Conservation (phyloP, 2,797 vertebrate species). For the Trichosurus vulpecula region DNA sequence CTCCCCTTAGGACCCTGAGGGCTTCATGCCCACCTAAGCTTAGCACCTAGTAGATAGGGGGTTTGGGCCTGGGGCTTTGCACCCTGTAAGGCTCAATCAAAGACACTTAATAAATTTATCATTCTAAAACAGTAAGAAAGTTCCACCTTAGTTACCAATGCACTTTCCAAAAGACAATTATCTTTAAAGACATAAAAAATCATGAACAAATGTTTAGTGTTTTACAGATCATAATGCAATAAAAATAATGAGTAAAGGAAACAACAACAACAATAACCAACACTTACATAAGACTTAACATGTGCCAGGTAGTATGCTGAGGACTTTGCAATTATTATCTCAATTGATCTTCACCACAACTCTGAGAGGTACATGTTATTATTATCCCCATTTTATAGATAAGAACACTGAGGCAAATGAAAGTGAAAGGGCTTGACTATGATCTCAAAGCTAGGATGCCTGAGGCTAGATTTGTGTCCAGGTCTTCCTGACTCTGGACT, state of each 20-base stretch:
- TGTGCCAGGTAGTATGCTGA: background rate
- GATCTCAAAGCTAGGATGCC: background rate
- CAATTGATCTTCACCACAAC: background rate
- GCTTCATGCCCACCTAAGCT: no score
- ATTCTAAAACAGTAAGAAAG: no score
- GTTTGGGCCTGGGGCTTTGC: no score
- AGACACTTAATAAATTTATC: no score
- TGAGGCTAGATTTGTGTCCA: background rate
- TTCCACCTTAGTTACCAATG: no score
- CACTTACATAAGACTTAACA: background rate
- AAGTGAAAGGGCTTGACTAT: background rate
- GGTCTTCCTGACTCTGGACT: background rate
- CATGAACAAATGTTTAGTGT: background rate
- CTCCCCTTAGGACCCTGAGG: no score
- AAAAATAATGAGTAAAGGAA: background rate
- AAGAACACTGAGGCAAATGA: background rate
- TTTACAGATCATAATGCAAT: background rate
- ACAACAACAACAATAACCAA: no score
- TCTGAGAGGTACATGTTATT: background rate
- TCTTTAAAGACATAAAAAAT: background rate
- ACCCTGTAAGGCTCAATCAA: no score
- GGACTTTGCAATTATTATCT: background rate
- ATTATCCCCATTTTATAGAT: background rate
- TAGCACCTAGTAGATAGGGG: no score
- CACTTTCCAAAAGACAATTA: background rate